These are phyloP conservation scores for Harpagifer antarcticus DNA, from an alignment of 2,797 vertebrate genomes.

Conservation along the genomic window DNA sequence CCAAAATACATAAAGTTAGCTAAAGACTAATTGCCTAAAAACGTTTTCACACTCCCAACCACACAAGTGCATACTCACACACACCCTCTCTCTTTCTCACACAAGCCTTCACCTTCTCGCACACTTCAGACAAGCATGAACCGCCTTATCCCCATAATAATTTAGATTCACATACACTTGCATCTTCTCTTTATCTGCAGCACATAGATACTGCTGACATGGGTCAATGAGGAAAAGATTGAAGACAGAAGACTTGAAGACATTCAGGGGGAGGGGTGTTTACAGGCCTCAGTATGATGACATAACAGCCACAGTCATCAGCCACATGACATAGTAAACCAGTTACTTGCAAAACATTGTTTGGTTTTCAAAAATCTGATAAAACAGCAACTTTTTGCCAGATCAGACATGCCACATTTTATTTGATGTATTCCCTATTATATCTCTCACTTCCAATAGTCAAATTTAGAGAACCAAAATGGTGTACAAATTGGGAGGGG, in stretches of 20 bases:
- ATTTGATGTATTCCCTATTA: neutral
- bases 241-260: too few relatives aligned
- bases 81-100: neutral
- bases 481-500: too few relatives aligned
- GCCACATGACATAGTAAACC: too few relatives aligned
- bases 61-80: neutral
- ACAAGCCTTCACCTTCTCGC: conserved; percentile 1
- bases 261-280: too few relatives aligned
- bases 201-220: neutral
- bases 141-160: neutral
- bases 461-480: too few relatives aligned
- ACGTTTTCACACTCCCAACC: conserved; percentile 33
- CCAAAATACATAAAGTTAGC: conserved; percentile 26
- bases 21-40: conserved; percentile 1
- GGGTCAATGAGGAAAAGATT: too few relatives aligned
- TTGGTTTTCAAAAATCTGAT: too few relatives aligned
- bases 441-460: too few relatives aligned
- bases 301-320: too few relatives aligned
- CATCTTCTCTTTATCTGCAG: neutral
- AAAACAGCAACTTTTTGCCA: neutral
- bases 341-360: too few relatives aligned
- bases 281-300: too few relatives aligned
- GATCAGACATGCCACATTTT: neutral
- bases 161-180: neutral
- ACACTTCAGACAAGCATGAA: conserved; percentile 8